A percentile compares a stretch with the other conserved stretches of the same genome.
Conservation (phyloP, 2,888 invertebrate species). For the Fabriciana adippe region DNA sequence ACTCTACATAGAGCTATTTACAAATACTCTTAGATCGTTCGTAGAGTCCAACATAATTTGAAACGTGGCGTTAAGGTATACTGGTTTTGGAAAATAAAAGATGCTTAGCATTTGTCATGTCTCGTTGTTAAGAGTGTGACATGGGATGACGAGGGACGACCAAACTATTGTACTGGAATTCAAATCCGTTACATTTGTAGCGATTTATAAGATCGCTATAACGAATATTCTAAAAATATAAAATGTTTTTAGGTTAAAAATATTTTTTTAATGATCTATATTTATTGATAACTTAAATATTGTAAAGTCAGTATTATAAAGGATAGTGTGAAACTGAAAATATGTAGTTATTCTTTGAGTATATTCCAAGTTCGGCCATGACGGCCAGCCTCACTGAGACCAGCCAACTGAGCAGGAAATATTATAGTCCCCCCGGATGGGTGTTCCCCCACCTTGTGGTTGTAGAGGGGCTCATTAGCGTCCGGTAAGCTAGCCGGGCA, state of each 20-base stretch:
- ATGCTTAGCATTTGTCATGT: constrained; percentile 56
- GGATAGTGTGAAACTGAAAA: too few species aligned
- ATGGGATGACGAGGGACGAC: constrained; percentile 54
- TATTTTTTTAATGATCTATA: background rate
- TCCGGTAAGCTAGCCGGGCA: too few species aligned
- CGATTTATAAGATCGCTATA: constrained; percentile 35
- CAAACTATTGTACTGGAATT: constrained; percentile 45
- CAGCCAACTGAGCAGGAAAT: too few species aligned
- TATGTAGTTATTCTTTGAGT: too few species aligned
- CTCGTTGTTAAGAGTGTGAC: constrained; percentile 59
- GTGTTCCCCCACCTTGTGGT: too few species aligned
- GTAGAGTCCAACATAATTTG: background rate
- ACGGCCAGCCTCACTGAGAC: too few species aligned
- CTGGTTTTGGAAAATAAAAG: constrained; percentile 44
- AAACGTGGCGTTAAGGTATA: constrained; percentile 7
- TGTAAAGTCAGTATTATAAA: too few species aligned
- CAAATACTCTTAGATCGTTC: background rate
- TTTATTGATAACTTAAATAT: background rate
- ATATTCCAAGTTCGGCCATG: too few species aligned
- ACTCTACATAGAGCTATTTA: background rate
- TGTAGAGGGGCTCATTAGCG: too few species aligned
- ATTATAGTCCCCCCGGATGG: too few species aligned
- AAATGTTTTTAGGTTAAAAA: background rate
- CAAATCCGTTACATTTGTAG: constrained; percentile 45
- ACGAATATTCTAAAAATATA: constrained; percentile 26